Conservation (phyloP, 1,140 invertebrate genomes). For the Drosophila nasuta region DNA sequence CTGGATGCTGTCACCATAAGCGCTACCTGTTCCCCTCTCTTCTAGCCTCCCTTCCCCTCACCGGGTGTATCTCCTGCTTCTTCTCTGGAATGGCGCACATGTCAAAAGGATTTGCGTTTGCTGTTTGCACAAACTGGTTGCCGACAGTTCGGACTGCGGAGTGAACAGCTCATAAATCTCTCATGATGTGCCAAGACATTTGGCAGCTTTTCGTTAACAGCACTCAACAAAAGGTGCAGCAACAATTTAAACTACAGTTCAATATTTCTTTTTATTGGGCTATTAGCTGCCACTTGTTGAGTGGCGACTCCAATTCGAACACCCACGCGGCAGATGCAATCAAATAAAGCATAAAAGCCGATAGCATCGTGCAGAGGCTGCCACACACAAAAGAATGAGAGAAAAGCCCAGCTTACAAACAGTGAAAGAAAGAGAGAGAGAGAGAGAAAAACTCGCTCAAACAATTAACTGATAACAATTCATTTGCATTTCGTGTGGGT, state of each 20-base stretch:
- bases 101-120: constrained; percentile 66
- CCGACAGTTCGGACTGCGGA: background rate
- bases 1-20: constrained; percentile 40
- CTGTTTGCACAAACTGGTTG: constrained; percentile 59
- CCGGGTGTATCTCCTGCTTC: constrained; percentile 6
- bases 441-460: background rate
- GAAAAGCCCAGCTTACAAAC: background rate
- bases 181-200: constrained; percentile 64
- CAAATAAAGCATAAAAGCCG: constrained; percentile 71
- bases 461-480: constrained; percentile 76
- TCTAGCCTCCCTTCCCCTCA: background rate
- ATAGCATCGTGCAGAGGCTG: constrained; percentile 56
- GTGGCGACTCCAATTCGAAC: constrained; percentile 50
- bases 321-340: constrained; percentile 65
- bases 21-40: constrained; percentile 26
- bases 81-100: constrained; percentile 45
- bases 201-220: constrained; percentile 28
- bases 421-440: background rate
- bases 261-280: constrained; percentile 62
- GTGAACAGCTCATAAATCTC: constrained; percentile 49
- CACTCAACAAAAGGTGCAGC: constrained; percentile 49
- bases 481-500: constrained; percentile 74
- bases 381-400: constrained; percentile 10
- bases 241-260: constrained; percentile 25
- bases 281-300: constrained; percentile 74